Percentiles rank a stretch among this genome's conserved stretches.
These are phyloP conservation scores for Xylota sylvarum DNA, from an alignment of 2,888 invertebrate species.

Conservation along the genomic window DNA sequence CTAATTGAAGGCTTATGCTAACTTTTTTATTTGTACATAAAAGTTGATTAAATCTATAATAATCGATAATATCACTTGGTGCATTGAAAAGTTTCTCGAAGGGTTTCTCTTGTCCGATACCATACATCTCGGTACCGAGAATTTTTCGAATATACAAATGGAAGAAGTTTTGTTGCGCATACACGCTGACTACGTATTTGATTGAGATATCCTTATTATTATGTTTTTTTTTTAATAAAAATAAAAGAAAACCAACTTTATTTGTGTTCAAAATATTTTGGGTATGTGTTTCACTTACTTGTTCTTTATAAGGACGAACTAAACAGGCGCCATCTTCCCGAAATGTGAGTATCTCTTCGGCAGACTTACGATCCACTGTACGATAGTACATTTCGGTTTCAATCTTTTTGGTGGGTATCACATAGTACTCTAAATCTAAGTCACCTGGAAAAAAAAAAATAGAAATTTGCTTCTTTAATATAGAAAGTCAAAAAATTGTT, in stretches of 20 bases:
- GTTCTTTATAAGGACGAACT: constrained; percentile 83
- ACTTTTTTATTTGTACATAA: constrained; percentile 83
- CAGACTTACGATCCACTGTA: constrained; percentile 82
- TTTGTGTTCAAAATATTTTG: not conserved
- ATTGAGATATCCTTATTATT: constrained; percentile 81
- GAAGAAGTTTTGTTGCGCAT: constrained; percentile 82
- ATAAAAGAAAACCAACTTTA: too few relatives aligned
- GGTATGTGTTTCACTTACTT: constrained; percentile 73
- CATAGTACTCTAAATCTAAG: constrained; percentile 81
- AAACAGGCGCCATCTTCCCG: constrained; percentile 83
- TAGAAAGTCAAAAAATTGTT: too few relatives aligned
- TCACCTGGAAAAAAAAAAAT: constrained; percentile 78
- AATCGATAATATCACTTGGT: constrained; percentile 83
- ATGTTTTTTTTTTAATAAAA: too few relatives aligned
- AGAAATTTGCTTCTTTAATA: too few relatives aligned
- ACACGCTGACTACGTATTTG: constrained; percentile 83
- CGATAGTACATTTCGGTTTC: constrained; percentile 83
- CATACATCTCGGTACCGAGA: constrained; percentile 80
- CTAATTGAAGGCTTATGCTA: constrained; percentile 81
- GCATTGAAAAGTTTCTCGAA: constrained; percentile 82
- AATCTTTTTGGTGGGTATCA: constrained; percentile 81
- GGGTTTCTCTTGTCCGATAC: constrained; percentile 82
- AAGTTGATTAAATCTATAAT: constrained; percentile 81
- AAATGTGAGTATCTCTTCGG: constrained; percentile 81
- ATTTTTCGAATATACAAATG: constrained; percentile 83